Base-by-base conservation (phyloP, 2,888 invertebrate species). In the Liopterus haemorrhoidalis region DNA sequence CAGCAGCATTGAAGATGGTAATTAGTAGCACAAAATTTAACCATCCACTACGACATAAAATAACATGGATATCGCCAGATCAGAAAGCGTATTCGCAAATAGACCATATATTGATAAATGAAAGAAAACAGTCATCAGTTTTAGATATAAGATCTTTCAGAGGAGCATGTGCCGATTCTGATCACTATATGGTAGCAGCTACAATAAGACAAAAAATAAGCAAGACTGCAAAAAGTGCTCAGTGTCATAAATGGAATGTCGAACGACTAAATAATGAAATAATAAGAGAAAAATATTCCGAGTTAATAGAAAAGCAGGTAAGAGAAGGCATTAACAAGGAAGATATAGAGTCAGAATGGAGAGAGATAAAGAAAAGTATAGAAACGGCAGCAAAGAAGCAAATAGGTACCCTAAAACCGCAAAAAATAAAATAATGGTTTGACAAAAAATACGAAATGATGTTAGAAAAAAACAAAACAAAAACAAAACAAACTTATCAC, bases 61-160 rank as follows among this genome's bases (percentile, higher is more conserved):
- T 33, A 18, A 33, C 33, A 6, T 33, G 33, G 19, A 33, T n/a
- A 33, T 33, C 33, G 18, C n/a, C 33, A 33, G 18, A 33, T n/a
- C 3, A 33, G 19, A 18, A 18, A 18, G 6, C 33, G 11, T 8
- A 22, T 22, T 22, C 22, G 8, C 37, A 37, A 22, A 37, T 37
- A 15, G 37, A 37, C 14, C 15, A 37, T 12, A 12, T 37, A 11
- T 16, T 37, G 3, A 14, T 37, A n/a, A 22, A 4, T 2, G 14
- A n/a, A 37, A 21, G 25, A 12, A 15, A 37, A 15, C 37, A 37
- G 24, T 37, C 37, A 9, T 14, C 21, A 5, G 24, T n/a, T n/a
- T n/a, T n/a, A 5, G 37, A 37, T 37, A 24, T 37, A 16, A 14
- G 37, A 25, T 5, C 24, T 11, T 36, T 22, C 21, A 37, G 37